Conservation (phyloP, 1,140 invertebrate species). For the Caenorhabditis tropicalis region DNA sequence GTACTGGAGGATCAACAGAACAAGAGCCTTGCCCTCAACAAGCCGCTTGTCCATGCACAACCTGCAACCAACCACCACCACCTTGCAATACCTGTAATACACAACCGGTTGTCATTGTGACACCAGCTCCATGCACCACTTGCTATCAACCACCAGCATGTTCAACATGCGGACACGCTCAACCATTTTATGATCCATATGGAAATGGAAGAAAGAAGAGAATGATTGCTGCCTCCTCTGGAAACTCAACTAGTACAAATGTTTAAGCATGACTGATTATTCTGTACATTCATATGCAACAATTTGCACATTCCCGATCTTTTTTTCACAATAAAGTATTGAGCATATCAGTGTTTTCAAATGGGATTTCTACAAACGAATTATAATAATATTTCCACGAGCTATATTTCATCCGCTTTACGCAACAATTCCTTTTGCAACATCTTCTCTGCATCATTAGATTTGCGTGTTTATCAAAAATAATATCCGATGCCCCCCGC, state of each 20-base stretch:
- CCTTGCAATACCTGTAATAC: constrained; percentile 46
- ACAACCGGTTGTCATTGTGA: constrained; percentile 13
- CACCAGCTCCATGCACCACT: constrained; percentile 42
- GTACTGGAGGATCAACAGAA: constrained; percentile 24
- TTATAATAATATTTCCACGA: too few species aligned
- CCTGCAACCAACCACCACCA: constrained; percentile 42
- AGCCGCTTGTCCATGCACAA: constrained; percentile 41
- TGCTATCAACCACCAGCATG: constrained; percentile 42
- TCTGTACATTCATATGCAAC: constrained; percentile 31
- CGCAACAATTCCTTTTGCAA: too few species aligned
- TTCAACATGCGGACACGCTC: constrained; percentile 16
- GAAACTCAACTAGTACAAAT: neutral
- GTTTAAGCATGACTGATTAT: neutral
- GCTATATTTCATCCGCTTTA: too few species aligned
- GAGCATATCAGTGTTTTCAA: neutral
- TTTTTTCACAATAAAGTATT: neutral
- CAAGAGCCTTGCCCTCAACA: constrained; percentile 49
- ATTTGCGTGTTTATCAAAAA: neutral
- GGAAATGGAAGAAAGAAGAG: constrained; percentile 35
- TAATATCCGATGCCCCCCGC: neutral
- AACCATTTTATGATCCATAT: constrained; percentile 34
- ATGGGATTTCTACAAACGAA: too few species aligned
- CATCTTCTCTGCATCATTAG: neutral
- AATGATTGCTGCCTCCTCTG: constrained; percentile 12
- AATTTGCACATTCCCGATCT: constrained; percentile 26